Evolutionary conservation across 2,888 invertebrate species (phyloP), one percentile per base, ranked within the genome.

Genomic region (Fragum fragum): DNA sequence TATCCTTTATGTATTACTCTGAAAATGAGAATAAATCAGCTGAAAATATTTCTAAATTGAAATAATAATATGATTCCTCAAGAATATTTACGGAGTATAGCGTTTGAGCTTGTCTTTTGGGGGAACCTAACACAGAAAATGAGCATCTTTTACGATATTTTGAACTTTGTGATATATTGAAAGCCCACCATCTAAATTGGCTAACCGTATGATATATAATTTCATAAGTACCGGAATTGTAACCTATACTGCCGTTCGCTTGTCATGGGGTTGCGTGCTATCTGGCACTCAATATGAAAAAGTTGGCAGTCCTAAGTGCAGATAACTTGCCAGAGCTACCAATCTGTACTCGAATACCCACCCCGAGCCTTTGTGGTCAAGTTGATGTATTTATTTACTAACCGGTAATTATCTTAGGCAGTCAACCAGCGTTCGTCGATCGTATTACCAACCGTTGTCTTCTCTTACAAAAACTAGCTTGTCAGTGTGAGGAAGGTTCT

Each of bases 381-480:
- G 69, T 47, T 83, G 83, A 86, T 86, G 79, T 76, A 83, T 81
- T 79, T 77, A 76, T 74, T 72, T 68, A 28, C 76, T 79, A 86
- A 79, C 81, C 53, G 75, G 77, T 81, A 83, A 86, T 86, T 86
- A 86, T 81, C 81, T 68, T 28, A 76, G 75, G 72, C 75, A 86
- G 68, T 81, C 81, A 86, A 73, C 75, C 83, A 76, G 72, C 61
- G 29, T 61, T 21, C 59, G 61, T 76, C 70, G 57, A 85, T 87
- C 86, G 61, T 55, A 73, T 86, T 83, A 85, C 86, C 39, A 3
- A 14, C 69, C 69, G 82, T 83, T 83, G 85, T 89, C 81, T 87
- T 85, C 75, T 72, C 73, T 82, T 81, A 88, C 88, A 88, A 83
- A 83, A 83, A 72, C 78, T 42, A 66, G 36, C 83, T 76, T 86